Percentiles rank a stretch among this genome's conserved stretches.
These are phyloP conservation scores for Pseudopodoces humilis DNA, from an alignment of 2,113 vertebrate genomes.

Conservation along the genomic window DNA sequence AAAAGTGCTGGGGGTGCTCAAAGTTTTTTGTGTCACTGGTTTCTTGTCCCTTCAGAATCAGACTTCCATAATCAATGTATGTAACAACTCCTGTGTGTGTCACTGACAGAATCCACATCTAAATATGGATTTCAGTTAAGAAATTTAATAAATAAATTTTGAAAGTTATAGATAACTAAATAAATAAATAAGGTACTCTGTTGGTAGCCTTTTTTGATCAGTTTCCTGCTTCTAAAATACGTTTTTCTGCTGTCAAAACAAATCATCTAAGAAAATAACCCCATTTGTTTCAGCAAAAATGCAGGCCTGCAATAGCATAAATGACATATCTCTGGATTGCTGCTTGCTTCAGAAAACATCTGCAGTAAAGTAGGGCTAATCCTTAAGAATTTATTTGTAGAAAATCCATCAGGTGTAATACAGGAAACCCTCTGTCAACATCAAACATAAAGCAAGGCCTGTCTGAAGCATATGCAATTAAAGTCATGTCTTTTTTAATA, in stretches of 20 bases:
- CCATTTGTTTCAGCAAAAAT: constrained; percentile 28
- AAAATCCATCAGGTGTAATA: constrained; percentile 23
- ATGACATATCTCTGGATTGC: constrained; percentile 34
- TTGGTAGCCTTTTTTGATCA: background rate
- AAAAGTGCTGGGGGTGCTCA: background rate
- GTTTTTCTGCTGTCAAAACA: constrained; percentile 14
- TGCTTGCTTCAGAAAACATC: constrained; percentile 36
- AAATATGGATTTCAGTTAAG: background rate
- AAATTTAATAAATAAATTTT: background rate
- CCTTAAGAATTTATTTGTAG: constrained; percentile 42
- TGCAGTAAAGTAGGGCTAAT: constrained; percentile 50
- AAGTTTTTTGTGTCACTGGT: background rate
- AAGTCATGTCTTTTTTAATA: background rate
- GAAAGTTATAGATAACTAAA: background rate
- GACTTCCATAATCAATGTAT: background rate
- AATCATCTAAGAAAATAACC: background rate
- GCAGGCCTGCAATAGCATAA: constrained; percentile 25
- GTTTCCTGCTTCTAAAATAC: background rate
- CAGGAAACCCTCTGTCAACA: constrained; percentile 40
- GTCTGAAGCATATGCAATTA: background rate
- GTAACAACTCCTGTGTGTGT: background rate
- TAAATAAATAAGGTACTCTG: background rate
- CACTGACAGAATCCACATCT: background rate
- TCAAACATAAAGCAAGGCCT: constrained; percentile 15
- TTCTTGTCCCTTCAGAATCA: background rate